Evolutionary conservation across 37 sponge, comb jelly and placozoan genomes (phyloP).

Genomic region (Tethya wilhelma): DNA sequence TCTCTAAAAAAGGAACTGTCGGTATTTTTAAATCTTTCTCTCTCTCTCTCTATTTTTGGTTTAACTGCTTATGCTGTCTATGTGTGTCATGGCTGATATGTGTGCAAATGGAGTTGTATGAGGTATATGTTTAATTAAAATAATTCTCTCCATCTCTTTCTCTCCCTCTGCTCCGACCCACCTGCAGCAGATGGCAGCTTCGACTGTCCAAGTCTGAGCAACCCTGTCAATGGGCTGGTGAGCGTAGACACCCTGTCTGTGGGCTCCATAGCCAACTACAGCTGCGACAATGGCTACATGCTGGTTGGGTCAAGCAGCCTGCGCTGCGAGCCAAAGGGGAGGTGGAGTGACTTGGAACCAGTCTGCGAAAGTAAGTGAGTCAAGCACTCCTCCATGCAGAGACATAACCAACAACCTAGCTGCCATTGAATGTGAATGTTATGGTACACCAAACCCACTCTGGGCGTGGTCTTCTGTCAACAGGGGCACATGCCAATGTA

Average conservation of each 20-base stretch:
- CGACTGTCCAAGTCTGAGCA: conserved; percentile 22
- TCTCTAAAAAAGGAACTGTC: too few relatives aligned
- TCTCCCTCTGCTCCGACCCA: too few relatives aligned
- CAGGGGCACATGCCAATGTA: too few relatives aligned
- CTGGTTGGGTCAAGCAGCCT: conserved; percentile 22
- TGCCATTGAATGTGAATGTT: background rate
- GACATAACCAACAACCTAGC: background rate
- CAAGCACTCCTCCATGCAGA: background rate
- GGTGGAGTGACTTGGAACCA: conserved; percentile 34
- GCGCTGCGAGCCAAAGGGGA: conserved; percentile 30
- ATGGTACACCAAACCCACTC: too few relatives aligned
- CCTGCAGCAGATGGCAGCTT: background rate
- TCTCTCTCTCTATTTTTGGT: too few relatives aligned
- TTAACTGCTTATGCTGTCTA: too few relatives aligned
- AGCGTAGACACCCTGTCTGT: background rate
- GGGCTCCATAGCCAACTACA: conserved; percentile 23
- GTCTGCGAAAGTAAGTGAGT: conserved; percentile 25
- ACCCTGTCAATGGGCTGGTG: conserved; percentile 17
- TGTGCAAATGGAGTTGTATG: too few relatives aligned
- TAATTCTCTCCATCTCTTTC: too few relatives aligned
- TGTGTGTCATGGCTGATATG: too few relatives aligned
- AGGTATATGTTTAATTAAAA: too few relatives aligned
- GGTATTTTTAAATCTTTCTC: too few relatives aligned
- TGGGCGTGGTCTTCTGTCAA: too few relatives aligned
- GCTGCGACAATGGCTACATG: conserved; percentile 42